Base-by-base conservation (phyloP, 2,113 vertebrate genomes). In the Spheniscus mendiculus region DNA sequence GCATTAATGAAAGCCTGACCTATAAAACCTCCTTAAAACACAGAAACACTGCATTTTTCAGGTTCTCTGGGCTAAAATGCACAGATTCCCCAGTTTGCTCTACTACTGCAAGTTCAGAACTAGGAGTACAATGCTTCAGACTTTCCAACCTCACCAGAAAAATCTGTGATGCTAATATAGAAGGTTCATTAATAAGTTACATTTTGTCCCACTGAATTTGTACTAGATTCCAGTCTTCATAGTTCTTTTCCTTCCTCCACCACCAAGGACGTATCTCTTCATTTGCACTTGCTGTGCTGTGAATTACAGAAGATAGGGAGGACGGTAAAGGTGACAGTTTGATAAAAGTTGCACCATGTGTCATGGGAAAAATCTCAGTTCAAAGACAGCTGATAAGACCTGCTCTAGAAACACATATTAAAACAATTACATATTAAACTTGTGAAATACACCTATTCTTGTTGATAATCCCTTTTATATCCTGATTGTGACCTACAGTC, bases 1-100 rank as follows among this genome's bases (percentile, higher is more conserved):
- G 44, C n/a, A 63, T 89, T 93, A 95, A 89, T 20, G n/a, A 91
- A 89, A 94, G 40, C 36, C 55, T 91, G 83, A 93, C 92, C 86
- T 82, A 86, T 40, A 84, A 92, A 95, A 91, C 44, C 42, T 67
- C 22, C 69, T 74, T 44, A 30, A 93, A 90, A 76, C 29, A 38
- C 9, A 76, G 63, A 84, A 83, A 91, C 8, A 10, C 12, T 38
- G 30, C 40, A 23, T 93, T 97, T 97, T 85, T 87, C 34, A 79
- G 36, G 34, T 69, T 85, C 40, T 85, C 44, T n/a, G 17, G 29
- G 29, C 40, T 50, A 23, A 90, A 79, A 29, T 1, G 1, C 32
- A 47, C 25, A 72, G 40, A 27, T 34, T 78, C 11, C 45, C 47
- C 61, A 50, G 6, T 83, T 83, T 18, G 3, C 13, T 74, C 7